Conservation (phyloP, 2,888 invertebrate genomes). For the Matsumyia berberina region DNA sequence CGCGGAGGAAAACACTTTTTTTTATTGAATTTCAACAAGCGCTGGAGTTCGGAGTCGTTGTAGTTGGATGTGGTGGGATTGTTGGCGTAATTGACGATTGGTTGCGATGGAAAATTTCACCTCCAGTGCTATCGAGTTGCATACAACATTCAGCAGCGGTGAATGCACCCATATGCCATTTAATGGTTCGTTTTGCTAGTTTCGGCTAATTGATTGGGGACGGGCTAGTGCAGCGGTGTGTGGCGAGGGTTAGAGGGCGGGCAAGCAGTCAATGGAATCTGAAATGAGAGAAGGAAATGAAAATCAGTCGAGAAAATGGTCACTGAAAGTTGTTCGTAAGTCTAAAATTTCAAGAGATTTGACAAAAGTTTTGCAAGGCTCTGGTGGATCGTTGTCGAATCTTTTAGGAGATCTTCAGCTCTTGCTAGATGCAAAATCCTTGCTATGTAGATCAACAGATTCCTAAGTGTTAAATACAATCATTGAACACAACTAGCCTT, state of each 20-base stretch:
- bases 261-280: constrained; percentile 25
- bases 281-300: constrained; percentile 29
- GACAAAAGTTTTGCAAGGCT: too few species aligned
- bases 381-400: too few species aligned
- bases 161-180: constrained; percentile 62
- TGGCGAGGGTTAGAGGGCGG: not conserved
- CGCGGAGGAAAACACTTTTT: constrained; percentile 27
- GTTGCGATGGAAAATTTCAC: constrained; percentile 69
- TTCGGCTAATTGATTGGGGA: not conserved
- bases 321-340: too few species aligned
- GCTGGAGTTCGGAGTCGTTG: constrained; percentile 36
- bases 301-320: not conserved
- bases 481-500: too few species aligned
- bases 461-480: too few species aligned
- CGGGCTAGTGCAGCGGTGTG: constrained; percentile 10
- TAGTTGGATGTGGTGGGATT: constrained; percentile 32
- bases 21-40: constrained; percentile 28
- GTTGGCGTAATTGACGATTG: constrained; percentile 54
- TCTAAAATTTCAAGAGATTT: too few species aligned
- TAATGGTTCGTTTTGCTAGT: constrained; percentile 20
- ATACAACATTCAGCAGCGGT: constrained; percentile 58
- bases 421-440: too few species aligned
- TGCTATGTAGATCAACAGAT: too few species aligned
- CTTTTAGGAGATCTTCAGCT: too few species aligned
- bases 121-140: constrained; percentile 62